Percentiles rank a stretch among this genome's conserved stretches.
phyloP scores from a whole-genome alignment of 2,113 vertebrate genomes.

The Laterallus jamaicensis region DNA sequence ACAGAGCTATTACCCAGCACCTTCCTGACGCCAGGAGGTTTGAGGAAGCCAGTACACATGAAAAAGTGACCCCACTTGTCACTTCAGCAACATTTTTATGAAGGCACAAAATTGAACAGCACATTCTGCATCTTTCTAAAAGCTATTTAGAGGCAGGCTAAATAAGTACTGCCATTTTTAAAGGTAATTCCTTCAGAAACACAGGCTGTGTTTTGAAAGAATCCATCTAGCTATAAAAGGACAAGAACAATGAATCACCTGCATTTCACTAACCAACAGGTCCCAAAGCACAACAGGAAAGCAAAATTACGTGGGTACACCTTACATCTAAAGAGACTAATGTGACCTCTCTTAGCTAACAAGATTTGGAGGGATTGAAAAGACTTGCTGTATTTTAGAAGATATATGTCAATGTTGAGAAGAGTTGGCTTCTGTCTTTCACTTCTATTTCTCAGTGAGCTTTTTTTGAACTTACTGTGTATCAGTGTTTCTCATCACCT shows the following conservation, averaged over 20 bases:
- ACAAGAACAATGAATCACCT: not conserved
- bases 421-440: not conserved
- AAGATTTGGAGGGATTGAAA: not conserved
- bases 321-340: not conserved
- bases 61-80: not conserved
- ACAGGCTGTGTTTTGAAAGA: not conserved
- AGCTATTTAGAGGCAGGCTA: not conserved
- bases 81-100: not conserved
- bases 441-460: not conserved
- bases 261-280: not conserved
- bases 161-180: not conserved
- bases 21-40: not conserved
- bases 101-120: not conserved
- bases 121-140: not conserved
- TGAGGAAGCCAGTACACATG: not conserved
- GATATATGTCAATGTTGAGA: not conserved
- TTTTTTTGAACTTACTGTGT: not conserved
- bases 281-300: not conserved
- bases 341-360: not conserved
- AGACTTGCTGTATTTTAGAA: conserved; percentile 1
- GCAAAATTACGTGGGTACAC: not conserved
- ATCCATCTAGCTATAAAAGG: not conserved
- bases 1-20: not conserved
- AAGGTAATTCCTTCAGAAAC: not conserved
- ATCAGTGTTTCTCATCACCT: not conserved